A percentile compares a stretch with the other conserved stretches of the same genome.
These are phyloP conservation scores for Nephrotoma guestfalica DNA, from an alignment of 2,888 invertebrate genomes.

Conservation along the genomic window DNA sequence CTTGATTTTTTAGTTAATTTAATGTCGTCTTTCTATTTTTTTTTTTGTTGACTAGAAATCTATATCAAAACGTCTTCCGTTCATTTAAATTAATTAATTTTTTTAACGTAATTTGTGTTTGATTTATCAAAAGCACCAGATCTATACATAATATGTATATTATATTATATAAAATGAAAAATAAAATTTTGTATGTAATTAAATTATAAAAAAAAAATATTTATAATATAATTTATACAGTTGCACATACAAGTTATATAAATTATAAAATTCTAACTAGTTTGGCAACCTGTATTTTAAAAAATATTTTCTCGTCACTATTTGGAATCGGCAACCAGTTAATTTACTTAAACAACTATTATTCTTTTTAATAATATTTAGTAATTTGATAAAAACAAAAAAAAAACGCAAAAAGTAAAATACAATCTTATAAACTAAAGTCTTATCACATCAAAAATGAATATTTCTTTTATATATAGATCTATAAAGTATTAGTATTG, in stretches of 20 bases:
- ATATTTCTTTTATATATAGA: neutral
- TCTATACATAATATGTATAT: neutral
- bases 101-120: neutral
- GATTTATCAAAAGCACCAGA: neutral
- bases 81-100: neutral
- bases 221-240: neutral
- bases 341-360: neutral
- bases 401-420: neutral
- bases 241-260: neutral
- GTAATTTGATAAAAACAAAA: neutral
- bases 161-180: neutral
- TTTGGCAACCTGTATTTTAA: neutral
- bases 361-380: neutral
- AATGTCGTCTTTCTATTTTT: neutral
- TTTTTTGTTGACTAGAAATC: neutral
- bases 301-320: neutral
- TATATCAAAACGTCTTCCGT: neutral
- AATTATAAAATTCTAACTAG: neutral
- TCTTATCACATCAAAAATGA: slow-evolving; percentile 3
- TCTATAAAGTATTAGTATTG: neutral
- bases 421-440: neutral
- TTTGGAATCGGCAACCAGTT: neutral
- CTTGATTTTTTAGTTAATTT: neutral
- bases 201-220: neutral
- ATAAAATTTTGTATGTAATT: neutral